Evolutionary conservation across 2,888 invertebrate genomes (phyloP), one percentile per base, ranked within the genome.

Genomic region (Melangyna quadrimaculata): DNA sequence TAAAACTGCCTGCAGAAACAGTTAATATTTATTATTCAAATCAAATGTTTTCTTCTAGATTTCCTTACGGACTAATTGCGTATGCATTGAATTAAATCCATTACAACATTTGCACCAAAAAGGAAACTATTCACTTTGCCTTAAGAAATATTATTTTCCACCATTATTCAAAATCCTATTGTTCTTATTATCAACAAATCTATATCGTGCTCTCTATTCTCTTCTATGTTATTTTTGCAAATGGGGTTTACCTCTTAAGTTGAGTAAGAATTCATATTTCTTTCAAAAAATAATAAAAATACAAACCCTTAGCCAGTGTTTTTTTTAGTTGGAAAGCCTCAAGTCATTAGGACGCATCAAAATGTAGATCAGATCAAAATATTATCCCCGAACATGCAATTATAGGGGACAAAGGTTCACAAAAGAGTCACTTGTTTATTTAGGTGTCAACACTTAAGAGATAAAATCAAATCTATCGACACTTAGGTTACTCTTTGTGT

Each of bases 341-440:
- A 69, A 78, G 69, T 48, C 86, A 73, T 81, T 81, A 86, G 72
- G 24, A 59, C 40, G 57, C 43, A 70, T 70, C 51, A 78, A 70
- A 72, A 86, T 51, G 57, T 86, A 86, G 86, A 86, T 78, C 77
- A 86, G 77, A 86, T 86, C 81, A 86, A 81, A 86, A 81, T 81
- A 86, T 86, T 86, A 86, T 86, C 81, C 73, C n/a, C 57, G 77
- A 55, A 86, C 70, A 81, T 81, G 81, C 81, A 86, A 81, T 86
- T 81, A 86, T 53, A 22, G 73, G 19, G 78, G 81, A 77, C 73
- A 69, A 57, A 57, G 19, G 10, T 40, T 37, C 22, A 53, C 72
- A 72, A 69, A 61, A 22, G 45, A 78, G 27, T 29, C 35, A 61
- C 59, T 63, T 86, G 81, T 86, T 86, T 86, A 78, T 70, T 86